Evolutionary conservation across 1,140 invertebrate genomes (phyloP), one percentile per base, ranked within the genome.

Genomic region (Bombus pyrosoma): DNA sequence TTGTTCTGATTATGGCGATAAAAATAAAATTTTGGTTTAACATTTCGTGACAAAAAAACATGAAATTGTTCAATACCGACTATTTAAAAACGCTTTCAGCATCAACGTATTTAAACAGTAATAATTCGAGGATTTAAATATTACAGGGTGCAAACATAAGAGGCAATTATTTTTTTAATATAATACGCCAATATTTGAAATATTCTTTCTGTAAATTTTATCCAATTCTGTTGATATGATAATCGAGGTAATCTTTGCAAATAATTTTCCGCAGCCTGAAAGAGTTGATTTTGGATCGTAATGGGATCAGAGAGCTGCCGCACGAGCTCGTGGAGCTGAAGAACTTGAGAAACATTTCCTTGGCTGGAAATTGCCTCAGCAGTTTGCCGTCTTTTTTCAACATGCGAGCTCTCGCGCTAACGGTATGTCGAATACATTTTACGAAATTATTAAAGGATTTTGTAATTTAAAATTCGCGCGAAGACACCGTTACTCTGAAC

Each of bases 211-310:
- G 5, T 18, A 66, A 32, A 66, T 66, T 34, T 66, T 18, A 18
- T n/a, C 15, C 32, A 66, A 32, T 66, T 53, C 18, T 53, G 18
- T 53, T 34, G 5, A 66, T 12, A 9, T 34, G 13, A 15, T 66
- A 62, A 62, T 62, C 10, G 1, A 12, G 0, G 28, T 62, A n/a
- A 39, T 39, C 22, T 13, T 1, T 69, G 15, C 41, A 41, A 62
- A 18, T 43, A 25, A 66, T 66, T 73, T 41, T 71, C 83, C 83
- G 2, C 94, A 97, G 97, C 91, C 94, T 97, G 91, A 96, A 96
- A 91, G 97, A 97, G 91, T 92, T 97, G n/a, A 95, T 96, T 81
- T 94, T 97, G 77, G 97, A 97, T 93, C 96, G 97, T 91, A 97
- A 97, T 96, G 96, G 96, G 90, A 94, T 97, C 87, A 96, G 95